Conservation (phyloP, 2,797 vertebrate species). For the Schizothorax lantsangensis region DNA sequence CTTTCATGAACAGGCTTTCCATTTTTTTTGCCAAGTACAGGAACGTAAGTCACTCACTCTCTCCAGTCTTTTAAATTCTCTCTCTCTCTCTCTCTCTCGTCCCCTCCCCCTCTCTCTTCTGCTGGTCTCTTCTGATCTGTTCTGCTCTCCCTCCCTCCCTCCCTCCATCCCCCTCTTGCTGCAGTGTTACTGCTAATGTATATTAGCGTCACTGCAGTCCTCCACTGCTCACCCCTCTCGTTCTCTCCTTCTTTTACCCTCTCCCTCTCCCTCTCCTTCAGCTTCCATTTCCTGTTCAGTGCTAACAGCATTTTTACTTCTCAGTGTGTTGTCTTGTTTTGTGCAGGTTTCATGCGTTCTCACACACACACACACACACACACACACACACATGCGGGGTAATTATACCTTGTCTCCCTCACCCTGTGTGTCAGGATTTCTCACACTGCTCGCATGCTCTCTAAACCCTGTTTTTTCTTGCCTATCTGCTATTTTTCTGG, state of each 20-base stretch:
- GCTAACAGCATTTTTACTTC: slow-evolving; percentile 38
- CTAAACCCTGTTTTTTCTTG: neutral
- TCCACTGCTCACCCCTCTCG: slow-evolving; percentile 52
- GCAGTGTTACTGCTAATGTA: slow-evolving; percentile 82
- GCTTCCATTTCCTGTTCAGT: slow-evolving; percentile 44
- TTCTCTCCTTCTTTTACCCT: slow-evolving; percentile 20
- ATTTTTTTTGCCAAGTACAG: slow-evolving; percentile 70
- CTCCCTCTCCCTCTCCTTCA: slow-evolving; percentile 41
- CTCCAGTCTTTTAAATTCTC: slow-evolving; percentile 44
- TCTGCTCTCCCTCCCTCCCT: slow-evolving; percentile 67
- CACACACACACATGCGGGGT: slow-evolving; percentile 1
- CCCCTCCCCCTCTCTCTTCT: neutral
- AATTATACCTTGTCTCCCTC: slow-evolving; percentile 11
- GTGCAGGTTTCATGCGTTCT: slow-evolving; percentile 23
- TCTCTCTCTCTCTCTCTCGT: slow-evolving; percentile 12
- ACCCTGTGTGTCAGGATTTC: slow-evolving; percentile 20
- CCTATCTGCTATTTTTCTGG: neutral
- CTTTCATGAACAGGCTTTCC: slow-evolving; percentile 68
- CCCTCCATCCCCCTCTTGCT: slow-evolving; percentile 69
- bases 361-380: slow-evolving; percentile 13
- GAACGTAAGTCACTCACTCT: slow-evolving; percentile 69
- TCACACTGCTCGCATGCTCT: neutral
- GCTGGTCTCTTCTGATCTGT: slow-evolving; percentile 55
- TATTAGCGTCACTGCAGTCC: slow-evolving; percentile 75
- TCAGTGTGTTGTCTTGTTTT: slow-evolving; percentile 18